Conservation (phyloP, 2,113 vertebrate genomes). For the Camarhynchus parvulus region DNA sequence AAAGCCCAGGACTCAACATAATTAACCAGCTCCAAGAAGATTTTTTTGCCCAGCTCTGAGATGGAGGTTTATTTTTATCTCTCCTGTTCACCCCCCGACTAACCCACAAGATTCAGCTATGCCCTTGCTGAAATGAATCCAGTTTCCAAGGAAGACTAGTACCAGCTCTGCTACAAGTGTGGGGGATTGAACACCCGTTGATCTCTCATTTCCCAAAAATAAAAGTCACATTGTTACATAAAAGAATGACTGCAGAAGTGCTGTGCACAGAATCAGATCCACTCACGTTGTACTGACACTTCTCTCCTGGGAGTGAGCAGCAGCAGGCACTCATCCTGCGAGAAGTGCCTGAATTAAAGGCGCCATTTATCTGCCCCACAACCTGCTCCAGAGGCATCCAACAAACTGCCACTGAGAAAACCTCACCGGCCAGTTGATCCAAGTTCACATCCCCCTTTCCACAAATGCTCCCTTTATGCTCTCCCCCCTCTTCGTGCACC, state of each 20-base stretch:
- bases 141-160: slow-evolving; percentile 13
- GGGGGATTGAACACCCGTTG: slow-evolving; percentile 5
- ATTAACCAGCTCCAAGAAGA: not conserved
- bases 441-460: not conserved
- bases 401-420: not conserved
- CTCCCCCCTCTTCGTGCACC: not conserved
- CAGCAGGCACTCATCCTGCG: not conserved
- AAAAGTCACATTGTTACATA: slow-evolving; percentile 56
- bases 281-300: not conserved
- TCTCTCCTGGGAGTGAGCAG: not conserved
- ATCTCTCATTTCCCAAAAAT: slow-evolving; percentile 36
- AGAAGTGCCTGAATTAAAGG: not conserved
- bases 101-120: not conserved
- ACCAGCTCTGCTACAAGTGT: not conserved
- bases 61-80: not conserved
- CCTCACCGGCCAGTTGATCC: not conserved
- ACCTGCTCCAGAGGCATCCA: not conserved
- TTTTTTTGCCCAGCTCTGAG: not conserved
- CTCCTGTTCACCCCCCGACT: not conserved
- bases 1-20: not conserved
- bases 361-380: not conserved
- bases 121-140: not conserved
- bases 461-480: not conserved
- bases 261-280: slow-evolving; percentile 10
- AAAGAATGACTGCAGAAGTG: slow-evolving; percentile 42